phyloP scores from a whole-genome alignment of 2,888 invertebrate genomes.

The Muscina levida region DNA sequence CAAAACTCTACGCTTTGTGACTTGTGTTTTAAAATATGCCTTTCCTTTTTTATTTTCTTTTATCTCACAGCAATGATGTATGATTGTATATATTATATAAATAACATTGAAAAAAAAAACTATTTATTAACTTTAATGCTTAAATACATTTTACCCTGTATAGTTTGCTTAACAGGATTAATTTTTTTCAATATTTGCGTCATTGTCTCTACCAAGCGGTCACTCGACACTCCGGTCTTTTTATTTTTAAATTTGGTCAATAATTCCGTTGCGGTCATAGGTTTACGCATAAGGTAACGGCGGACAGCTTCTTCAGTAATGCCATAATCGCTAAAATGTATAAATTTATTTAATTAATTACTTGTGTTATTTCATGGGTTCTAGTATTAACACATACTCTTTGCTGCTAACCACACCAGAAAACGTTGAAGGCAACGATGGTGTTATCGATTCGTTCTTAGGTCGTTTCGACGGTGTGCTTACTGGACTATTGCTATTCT shows the following conservation, averaged over 20 bases:
- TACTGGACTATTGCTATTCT: slow-evolving; percentile 78
- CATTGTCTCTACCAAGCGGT: slow-evolving; percentile 95
- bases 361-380: too few relatives aligned
- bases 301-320: slow-evolving; percentile 97
- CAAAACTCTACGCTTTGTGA: too few relatives aligned
- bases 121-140: slow-evolving; percentile 85
- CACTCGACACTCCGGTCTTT: slow-evolving; percentile 93
- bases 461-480: slow-evolving; percentile 78
- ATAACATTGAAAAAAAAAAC: slow-evolving; percentile 6
- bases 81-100: too few relatives aligned
- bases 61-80: too few relatives aligned
- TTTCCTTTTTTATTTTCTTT: too few relatives aligned
- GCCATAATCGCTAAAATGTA: slow-evolving; percentile 90
- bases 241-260: slow-evolving; percentile 97
- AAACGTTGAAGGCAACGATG: slow-evolving; percentile 78
- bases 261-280: slow-evolving; percentile 98
- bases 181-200: slow-evolving; percentile 96
- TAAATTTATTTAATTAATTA: too few relatives aligned
- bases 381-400: slow-evolving; percentile 78
- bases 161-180: slow-evolving; percentile 94
- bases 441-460: slow-evolving; percentile 74
- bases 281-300: slow-evolving; percentile 96
- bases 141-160: slow-evolving; percentile 96
- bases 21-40: too few relatives aligned
- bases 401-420: slow-evolving; percentile 76